These are phyloP conservation scores for Caenorhabditis japonica DNA, from an alignment of 2,888 invertebrate species.

Conservation along the genomic window DNA sequence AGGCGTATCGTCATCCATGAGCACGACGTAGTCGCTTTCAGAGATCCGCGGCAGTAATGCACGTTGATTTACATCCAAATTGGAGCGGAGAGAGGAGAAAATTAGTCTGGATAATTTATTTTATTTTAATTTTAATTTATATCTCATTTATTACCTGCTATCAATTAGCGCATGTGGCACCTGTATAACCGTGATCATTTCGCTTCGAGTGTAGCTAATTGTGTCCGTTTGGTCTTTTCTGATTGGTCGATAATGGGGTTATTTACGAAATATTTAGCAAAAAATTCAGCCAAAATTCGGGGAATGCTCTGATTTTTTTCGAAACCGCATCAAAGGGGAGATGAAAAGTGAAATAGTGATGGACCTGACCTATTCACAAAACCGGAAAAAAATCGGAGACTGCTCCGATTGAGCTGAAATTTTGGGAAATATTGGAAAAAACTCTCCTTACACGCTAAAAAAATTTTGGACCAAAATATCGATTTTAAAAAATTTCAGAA, in stretches of 20 bases:
- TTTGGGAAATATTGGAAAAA: no score
- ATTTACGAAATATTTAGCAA: no score
- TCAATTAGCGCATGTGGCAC: constrained; percentile 39
- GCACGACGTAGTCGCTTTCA: constrained; percentile 61
- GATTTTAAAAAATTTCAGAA: no score
- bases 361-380: no score
- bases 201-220: constrained; percentile 37
- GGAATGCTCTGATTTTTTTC: no score
- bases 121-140: not conserved
- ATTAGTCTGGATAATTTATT: constrained; percentile 43
- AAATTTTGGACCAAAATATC: no score
- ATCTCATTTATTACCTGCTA: constrained; percentile 27
- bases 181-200: constrained; percentile 48
- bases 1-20: constrained; percentile 66
- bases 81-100: constrained; percentile 23
- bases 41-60: constrained; percentile 37
- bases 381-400: no score
- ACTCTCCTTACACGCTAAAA: no score
- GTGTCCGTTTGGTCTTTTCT: constrained; percentile 37
- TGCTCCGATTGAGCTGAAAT: no score
- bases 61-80: constrained; percentile 37
- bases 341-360: no score
- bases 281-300: no score
- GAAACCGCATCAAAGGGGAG: no score
- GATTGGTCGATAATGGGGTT: not conserved